Percentiles rank a stretch among this genome's conserved stretches.
These are phyloP conservation scores for Felis catus DNA, from an alignment of 2,113 vertebrate species.

Conservation along the genomic window F.catus_Fca126_mat1.0 CM031427.1:24746001-24746500, in stretches of 20 bases:
- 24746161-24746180: background rate
- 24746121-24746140: background rate
- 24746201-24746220: background rate
- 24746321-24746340: background rate
- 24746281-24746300: background rate
- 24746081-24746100: background rate
- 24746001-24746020: background rate
- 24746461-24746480: background rate
- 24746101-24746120: background rate
- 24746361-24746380: background rate
- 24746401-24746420: background rate
- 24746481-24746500: background rate
- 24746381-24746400: background rate
- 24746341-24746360: slow-evolving; percentile 6
- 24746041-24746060: background rate
- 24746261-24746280: background rate
- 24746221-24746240: background rate
- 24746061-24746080: background rate
- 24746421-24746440: background rate
- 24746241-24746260: background rate
- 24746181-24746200: background rate
- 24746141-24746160: background rate
- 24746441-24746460: background rate
- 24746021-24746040: background rate
- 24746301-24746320: background rate